phyloP scores from a whole-genome alignment of 2,888 invertebrate genomes.

The Noctua janthe region DNA sequence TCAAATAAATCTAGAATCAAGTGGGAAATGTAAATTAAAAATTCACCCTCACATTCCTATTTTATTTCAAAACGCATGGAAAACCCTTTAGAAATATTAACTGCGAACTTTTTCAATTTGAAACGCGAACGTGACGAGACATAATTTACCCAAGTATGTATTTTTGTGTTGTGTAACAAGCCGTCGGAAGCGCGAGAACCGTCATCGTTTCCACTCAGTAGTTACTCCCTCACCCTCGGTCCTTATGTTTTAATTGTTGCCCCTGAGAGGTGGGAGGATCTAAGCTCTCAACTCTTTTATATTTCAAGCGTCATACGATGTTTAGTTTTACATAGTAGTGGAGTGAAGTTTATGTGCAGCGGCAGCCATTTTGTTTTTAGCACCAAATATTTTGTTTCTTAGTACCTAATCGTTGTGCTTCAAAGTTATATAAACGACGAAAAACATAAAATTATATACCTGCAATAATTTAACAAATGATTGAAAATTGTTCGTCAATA shows the following conservation, averaged over 20 bases:
- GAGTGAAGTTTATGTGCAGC: slow-evolving; percentile 64
- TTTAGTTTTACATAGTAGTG: slow-evolving; percentile 68
- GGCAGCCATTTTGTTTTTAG: slow-evolving; percentile 71
- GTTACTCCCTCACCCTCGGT: slow-evolving; percentile 81
- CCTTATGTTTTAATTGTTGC: slow-evolving; percentile 89
- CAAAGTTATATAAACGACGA: neutral
- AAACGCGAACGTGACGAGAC: slow-evolving; percentile 77
- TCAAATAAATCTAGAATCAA: slow-evolving; percentile 39
- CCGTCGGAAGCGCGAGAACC: slow-evolving; percentile 74
- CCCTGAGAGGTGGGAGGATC: slow-evolving; percentile 88
- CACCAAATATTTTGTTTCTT: slow-evolving; percentile 44
- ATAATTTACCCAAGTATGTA: slow-evolving; percentile 84
- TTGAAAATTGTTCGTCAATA: slow-evolving; percentile 33
- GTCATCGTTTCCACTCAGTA: slow-evolving; percentile 87
- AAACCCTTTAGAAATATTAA: slow-evolving; percentile 63
- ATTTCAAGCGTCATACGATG: slow-evolving; percentile 76
- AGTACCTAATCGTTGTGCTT: slow-evolving; percentile 10
- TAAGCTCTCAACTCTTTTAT: slow-evolving; percentile 83
- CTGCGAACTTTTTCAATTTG: slow-evolving; percentile 66
- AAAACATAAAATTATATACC: neutral
- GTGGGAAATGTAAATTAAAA: slow-evolving; percentile 46
- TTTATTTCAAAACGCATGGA: slow-evolving; percentile 54
- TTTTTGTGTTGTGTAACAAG: slow-evolving; percentile 79
- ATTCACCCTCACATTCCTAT: slow-evolving; percentile 45
- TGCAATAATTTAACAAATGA: neutral